Percentiles rank a stretch among this genome's conserved stretches.
Conservation (phyloP, 2,797 vertebrate species). For the Dicrostonyx torquatus region DNA sequence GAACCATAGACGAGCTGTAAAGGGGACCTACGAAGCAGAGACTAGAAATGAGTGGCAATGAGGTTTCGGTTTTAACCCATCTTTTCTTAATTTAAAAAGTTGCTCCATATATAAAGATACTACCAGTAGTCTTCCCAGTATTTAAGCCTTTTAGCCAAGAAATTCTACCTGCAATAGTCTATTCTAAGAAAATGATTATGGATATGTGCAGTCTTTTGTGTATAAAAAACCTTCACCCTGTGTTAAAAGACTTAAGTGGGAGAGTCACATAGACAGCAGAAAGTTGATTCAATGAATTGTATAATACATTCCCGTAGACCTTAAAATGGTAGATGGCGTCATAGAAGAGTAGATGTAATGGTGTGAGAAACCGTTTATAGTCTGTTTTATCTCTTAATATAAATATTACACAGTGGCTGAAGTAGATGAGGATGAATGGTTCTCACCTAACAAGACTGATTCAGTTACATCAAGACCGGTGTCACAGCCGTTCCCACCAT, state of each 20-base stretch:
- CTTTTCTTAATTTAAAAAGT: background rate
- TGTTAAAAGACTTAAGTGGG: background rate
- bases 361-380: background rate
- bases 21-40: background rate
- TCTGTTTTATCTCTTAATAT: slow-evolving; percentile 31
- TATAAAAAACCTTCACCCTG: background rate
- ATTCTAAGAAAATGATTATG: background rate
- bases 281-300: background rate
- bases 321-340: background rate
- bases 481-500: background rate
- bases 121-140: background rate
- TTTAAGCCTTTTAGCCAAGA: background rate
- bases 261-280: background rate
- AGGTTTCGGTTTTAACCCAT: background rate
- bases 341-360: background rate
- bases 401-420: background rate
- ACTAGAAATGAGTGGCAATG: background rate
- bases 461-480: background rate
- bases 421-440: background rate
- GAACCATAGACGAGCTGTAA: background rate
- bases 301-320: background rate
- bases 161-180: background rate
- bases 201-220: background rate
- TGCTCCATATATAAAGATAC: background rate
- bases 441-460: background rate